Conservation (phyloP, 1,140 invertebrate genomes). For the Drosophila fuyamai region DNA sequence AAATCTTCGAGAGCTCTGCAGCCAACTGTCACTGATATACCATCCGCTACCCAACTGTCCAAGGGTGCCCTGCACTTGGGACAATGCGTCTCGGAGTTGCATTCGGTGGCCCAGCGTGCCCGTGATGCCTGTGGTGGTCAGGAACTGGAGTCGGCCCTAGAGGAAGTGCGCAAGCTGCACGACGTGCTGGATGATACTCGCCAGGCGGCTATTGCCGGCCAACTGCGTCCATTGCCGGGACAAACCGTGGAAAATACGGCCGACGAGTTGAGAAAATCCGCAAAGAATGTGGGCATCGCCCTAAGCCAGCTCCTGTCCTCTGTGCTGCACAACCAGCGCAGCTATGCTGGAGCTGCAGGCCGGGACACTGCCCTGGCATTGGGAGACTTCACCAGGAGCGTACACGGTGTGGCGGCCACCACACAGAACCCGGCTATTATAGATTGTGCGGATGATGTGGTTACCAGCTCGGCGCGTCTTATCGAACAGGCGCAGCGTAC, state of each 20-base stretch:
- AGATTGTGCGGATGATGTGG: constrained; percentile 91
- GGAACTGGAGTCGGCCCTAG: constrained; percentile 93
- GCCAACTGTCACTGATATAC: constrained; percentile 93
- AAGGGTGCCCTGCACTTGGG: constrained; percentile 78
- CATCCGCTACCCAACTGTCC: constrained; percentile 89
- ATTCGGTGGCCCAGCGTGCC: constrained; percentile 92
- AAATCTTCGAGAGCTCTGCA: constrained; percentile 92
- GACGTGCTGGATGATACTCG: constrained; percentile 93
- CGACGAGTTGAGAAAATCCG: constrained; percentile 89
- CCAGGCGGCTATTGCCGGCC: constrained; percentile 89
- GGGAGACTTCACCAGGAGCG: constrained; percentile 89
- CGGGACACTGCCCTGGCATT: constrained; percentile 92
- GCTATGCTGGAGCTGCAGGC: constrained; percentile 93
- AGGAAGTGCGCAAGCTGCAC: constrained; percentile 92
- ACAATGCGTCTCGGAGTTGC: constrained; percentile 86
- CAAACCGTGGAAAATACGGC: constrained; percentile 93
- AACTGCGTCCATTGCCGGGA: constrained; percentile 92
- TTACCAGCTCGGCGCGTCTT: constrained; percentile 90
- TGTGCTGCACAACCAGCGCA: constrained; percentile 93
- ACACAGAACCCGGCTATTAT: constrained; percentile 85
- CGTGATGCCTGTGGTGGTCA: constrained; percentile 95
- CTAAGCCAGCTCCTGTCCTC: constrained; percentile 94
- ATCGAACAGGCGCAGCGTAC: constrained; percentile 91
- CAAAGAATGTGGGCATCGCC: constrained; percentile 87
- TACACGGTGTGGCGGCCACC: constrained; percentile 90